These are phyloP conservation scores for Silurus asotus DNA, from an alignment of 2,113 vertebrate species.

Conservation along the genomic window DNA sequence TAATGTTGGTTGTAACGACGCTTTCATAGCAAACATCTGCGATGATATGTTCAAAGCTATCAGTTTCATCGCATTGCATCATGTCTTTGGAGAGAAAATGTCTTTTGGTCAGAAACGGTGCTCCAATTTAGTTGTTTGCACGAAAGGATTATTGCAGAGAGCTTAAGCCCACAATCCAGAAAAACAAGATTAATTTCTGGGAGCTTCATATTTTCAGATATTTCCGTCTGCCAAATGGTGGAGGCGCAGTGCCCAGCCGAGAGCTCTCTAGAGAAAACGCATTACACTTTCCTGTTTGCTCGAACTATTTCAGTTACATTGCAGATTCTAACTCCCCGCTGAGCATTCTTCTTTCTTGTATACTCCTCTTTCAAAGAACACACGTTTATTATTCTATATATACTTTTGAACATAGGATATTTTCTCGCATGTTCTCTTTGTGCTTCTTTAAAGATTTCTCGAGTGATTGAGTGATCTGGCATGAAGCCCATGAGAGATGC, in stretches of 20 bases:
- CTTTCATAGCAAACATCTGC: background rate
- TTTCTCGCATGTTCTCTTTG: background rate
- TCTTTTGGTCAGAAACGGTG: background rate
- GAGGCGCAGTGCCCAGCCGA: background rate
- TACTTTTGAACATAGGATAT: background rate
- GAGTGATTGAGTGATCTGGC: background rate
- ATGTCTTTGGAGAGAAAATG: background rate
- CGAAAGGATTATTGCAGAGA: background rate
- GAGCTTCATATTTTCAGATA: background rate
- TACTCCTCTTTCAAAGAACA: too few relatives aligned
- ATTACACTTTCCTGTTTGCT: background rate
- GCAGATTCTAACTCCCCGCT: background rate
- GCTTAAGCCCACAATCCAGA: background rate
- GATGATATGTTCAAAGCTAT: background rate
- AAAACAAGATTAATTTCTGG: slow-evolving; percentile 8
- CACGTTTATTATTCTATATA: too few relatives aligned
- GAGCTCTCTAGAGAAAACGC: background rate
- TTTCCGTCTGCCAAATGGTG: background rate
- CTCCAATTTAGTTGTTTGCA: background rate
- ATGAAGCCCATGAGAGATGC: background rate
- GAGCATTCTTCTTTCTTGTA: too few relatives aligned
- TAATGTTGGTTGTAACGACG: background rate
- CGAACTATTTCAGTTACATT: background rate
- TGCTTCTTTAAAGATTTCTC: slow-evolving; percentile 1
- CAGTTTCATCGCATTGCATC: background rate